Base-by-base conservation (phyloP, 2,888 invertebrate species). In the Kryphioiulus occultus region DNA sequence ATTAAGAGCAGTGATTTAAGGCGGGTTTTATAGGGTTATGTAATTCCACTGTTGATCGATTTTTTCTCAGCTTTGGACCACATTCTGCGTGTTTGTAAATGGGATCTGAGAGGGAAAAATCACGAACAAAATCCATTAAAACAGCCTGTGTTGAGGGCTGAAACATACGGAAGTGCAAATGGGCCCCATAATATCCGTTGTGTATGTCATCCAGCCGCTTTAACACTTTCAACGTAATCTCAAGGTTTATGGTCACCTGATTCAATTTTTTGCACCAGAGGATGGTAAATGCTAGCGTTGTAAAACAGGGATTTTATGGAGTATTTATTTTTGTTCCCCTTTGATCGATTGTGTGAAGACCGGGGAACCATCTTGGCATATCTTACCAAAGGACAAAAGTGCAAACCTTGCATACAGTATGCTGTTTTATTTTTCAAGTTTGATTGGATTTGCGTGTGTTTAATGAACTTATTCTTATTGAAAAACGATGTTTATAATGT, bases 21-120 rank as follows among this genome's bases (percentile, higher is more conserved):
- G 26, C 30, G 26, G 78, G 78, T 78, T 78, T 78, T 30, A 30
- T 78, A 22, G 78, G 30, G 26, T 78, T 78, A 78, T 78, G 78
- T 78, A 78, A 78, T 78, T 78, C 78, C 26, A 78, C 78, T 78
- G 22, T 26, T 78, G 78, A 78, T 78, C 26, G 78, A 78, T 78
- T 78, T 78, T 78, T 78, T 78, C 10, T 22, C 26, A 7, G 26
- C 78, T 26, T 78, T 78, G 26, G 78, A 12, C 78, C 78, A 9
- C 78, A 15, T 78, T 30, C 78, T 26, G 15, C 78, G 26, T 78
- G 78, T 78, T 78, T 78, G 78, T 26, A 78, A 78, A 26, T 26
- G 78, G 26, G 12, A 22, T 26, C 78, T 26, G 78, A 15, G 30
- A 78, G 26, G 26, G 2, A 78, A 68, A 78, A 78, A 78, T 30